Conservation (phyloP, 2,888 invertebrate species). For the Escarpia spicata region DNA sequence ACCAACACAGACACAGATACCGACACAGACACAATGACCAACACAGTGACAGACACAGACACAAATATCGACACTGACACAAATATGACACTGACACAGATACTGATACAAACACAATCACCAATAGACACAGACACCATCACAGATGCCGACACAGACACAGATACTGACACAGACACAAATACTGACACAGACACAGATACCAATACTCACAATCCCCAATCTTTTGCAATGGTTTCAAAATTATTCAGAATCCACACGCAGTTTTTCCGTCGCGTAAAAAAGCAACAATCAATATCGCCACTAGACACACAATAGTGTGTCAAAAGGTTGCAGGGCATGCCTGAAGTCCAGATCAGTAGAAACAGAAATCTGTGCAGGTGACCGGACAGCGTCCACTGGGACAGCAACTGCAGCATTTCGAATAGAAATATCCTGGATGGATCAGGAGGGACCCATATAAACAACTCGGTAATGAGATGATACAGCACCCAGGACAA, state of each 20-base stretch:
- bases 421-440: neutral
- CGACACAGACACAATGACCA: too few species aligned
- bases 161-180: too few species aligned
- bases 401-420: neutral
- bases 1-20: too few species aligned
- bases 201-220: neutral
- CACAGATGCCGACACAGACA: too few species aligned
- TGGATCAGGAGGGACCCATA: neutral
- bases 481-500: neutral
- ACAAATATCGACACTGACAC: too few species aligned
- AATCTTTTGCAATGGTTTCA: neutral
- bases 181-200: neutral
- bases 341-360: neutral
- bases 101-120: too few species aligned
- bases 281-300: conserved; percentile 6
- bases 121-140: too few species aligned
- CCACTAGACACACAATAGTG: neutral
- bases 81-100: too few species aligned
- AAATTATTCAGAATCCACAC: neutral
- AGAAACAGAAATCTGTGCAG: neutral
- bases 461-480: neutral
- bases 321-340: neutral
- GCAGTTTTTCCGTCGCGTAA: neutral
- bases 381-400: neutral
- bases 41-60: too few species aligned